Percentiles rank a stretch among this genome's conserved stretches.
Evolutionary conservation across 53 echinoderm and acorn worm genomes (phyloP).

Genomic region (Arbacia lixula): DNA sequence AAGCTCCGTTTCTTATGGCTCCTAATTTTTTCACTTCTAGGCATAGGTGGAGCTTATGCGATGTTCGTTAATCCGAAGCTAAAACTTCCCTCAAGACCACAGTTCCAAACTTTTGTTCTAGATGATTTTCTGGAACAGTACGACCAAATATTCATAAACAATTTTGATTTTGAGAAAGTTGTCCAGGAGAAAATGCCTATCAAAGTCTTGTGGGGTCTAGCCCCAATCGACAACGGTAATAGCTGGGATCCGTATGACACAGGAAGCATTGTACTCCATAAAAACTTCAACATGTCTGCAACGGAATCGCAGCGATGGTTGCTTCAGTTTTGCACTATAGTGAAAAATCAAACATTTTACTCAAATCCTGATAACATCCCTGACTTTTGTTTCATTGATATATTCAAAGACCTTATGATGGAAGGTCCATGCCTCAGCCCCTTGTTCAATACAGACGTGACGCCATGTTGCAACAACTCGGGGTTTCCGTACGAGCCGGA

Average conservation of each 20-base stretch:
- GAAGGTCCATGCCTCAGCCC: slow-evolving; percentile 49
- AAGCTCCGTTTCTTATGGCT: slow-evolving; percentile 78
- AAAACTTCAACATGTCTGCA: slow-evolving; percentile 62
- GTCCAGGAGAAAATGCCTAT: slow-evolving; percentile 60
- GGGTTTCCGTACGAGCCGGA: slow-evolving; percentile 67
- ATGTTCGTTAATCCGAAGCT: slow-evolving; percentile 75
- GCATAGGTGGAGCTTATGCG: slow-evolving; percentile 67
- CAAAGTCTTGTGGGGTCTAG: slow-evolving; percentile 68
- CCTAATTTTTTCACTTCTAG: slow-evolving; percentile 57
- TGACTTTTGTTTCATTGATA: slow-evolving; percentile 75
- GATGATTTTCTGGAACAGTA: slow-evolving; percentile 76
- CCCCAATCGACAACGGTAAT: slow-evolving; percentile 73
- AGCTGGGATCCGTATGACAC: slow-evolving; percentile 79
- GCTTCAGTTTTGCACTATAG: slow-evolving; percentile 59
- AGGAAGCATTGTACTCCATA: slow-evolving; percentile 57
- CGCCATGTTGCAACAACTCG: slow-evolving; percentile 66
- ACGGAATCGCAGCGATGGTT: slow-evolving; percentile 74
- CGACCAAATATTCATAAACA: slow-evolving; percentile 53
- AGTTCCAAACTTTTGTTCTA: slow-evolving; percentile 78
- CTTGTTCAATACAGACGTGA: neutral
- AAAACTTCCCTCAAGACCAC: slow-evolving; percentile 66
- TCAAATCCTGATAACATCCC: neutral
- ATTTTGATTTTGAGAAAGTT: slow-evolving; percentile 66
- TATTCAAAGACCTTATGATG: slow-evolving; percentile 50
- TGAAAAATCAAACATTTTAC: slow-evolving; percentile 74